Conservation (phyloP, 2,888 invertebrate genomes). For the Lycophotia porphyrea region DNA sequence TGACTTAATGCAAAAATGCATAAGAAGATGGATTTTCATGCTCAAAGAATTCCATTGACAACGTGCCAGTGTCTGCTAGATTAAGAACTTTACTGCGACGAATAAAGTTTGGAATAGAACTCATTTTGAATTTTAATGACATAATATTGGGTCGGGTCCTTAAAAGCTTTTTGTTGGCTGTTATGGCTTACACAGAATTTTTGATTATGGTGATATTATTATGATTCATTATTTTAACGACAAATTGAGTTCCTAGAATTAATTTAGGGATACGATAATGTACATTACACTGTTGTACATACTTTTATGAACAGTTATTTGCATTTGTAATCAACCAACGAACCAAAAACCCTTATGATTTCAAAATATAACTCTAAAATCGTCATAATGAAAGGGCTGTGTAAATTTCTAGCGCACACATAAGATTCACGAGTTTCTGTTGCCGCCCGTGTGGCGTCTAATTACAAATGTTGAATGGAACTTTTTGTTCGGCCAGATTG, state of each 20-base stretch:
- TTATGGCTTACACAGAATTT: slow-evolving; percentile 54
- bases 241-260: not conserved
- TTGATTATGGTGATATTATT: slow-evolving; percentile 37
- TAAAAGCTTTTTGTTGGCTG: slow-evolving; percentile 64
- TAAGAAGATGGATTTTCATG: slow-evolving; percentile 69
- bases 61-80: slow-evolving; percentile 67
- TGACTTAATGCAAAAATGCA: slow-evolving; percentile 67
- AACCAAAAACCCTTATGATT: slow-evolving; percentile 9
- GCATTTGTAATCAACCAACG: not conserved
- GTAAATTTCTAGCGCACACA: slow-evolving; percentile 71
- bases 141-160: slow-evolving; percentile 57
- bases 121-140: slow-evolving; percentile 69
- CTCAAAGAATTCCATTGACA: slow-evolving; percentile 66
- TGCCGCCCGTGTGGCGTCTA: slow-evolving; percentile 78
- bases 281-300: not conserved
- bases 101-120: slow-evolving; percentile 63
- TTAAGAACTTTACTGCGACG: slow-evolving; percentile 65
- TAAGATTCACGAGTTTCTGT: slow-evolving; percentile 66
- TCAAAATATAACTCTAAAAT: slow-evolving; percentile 21
- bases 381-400: slow-evolving; percentile 28
- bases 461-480: slow-evolving; percentile 85
- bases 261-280: slow-evolving; percentile 3
- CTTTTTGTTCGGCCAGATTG: slow-evolving; percentile 85
- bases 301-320: slow-evolving; percentile 3
- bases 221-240: slow-evolving; percentile 23